Conservation (phyloP, 2,888 invertebrate genomes). For the Eupelmus urozonus region DNA sequence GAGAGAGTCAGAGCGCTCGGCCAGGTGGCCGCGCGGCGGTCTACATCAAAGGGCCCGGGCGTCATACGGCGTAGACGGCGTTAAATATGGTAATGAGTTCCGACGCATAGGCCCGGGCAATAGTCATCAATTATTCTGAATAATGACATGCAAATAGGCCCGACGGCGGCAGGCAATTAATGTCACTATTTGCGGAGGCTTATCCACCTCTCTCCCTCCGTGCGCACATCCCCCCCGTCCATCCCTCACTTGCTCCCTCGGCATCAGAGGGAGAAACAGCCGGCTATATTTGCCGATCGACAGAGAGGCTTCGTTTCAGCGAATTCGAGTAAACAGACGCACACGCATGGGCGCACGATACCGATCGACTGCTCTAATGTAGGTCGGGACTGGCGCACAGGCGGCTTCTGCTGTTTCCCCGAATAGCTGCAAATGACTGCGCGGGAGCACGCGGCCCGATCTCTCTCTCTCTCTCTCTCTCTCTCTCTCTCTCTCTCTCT, state of each 20-base stretch:
- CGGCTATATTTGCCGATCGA: not conserved
- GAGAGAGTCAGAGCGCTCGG: too few relatives aligned
- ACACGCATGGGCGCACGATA: too few relatives aligned
- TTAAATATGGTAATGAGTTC: conserved; percentile 74
- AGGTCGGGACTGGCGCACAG: not conserved
- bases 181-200: conserved; percentile 75
- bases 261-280: not conserved
- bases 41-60: conserved; percentile 44
- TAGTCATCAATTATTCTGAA: conserved; percentile 76
- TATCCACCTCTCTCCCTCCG: conserved; percentile 68
- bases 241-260: conserved; percentile 6
- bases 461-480: not conserved
- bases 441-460: not conserved
- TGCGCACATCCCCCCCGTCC: conserved; percentile 40
- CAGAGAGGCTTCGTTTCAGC: conserved; percentile 44
- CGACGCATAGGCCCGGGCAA: conserved; percentile 68
- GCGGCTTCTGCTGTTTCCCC: not conserved
- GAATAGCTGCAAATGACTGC: conserved; percentile 1
- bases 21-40: not conserved
- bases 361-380: conserved; percentile 66
- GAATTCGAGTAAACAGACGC: conserved; percentile 67
- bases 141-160: conserved; percentile 75
- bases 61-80: conserved; percentile 44
- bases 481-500: not conserved
- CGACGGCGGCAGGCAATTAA: conserved; percentile 71